Conservation (phyloP, 2,797 vertebrate species). For the Holocentrus rufus region DNA sequence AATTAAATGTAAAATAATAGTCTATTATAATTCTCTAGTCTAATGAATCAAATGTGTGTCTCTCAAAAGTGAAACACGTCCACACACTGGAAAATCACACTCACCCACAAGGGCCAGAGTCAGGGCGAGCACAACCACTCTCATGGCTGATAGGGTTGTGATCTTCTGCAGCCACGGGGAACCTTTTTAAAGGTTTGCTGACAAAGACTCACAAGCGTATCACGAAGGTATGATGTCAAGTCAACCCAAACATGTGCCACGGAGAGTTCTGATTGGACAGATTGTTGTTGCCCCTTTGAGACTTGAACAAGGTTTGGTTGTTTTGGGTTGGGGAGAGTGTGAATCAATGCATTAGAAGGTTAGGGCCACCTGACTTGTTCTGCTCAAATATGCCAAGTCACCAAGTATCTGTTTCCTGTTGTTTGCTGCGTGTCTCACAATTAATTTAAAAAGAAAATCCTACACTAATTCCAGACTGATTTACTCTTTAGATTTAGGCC, state of each 20-base stretch:
- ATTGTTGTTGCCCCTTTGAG: slow-evolving; percentile 1
- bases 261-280: slow-evolving; percentile 8
- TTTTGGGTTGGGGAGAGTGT: neutral
- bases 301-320: slow-evolving; percentile 5
- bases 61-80: no score
- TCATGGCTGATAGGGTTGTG: slow-evolving; percentile 55
- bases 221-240: slow-evolving; percentile 7
- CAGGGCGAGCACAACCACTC: slow-evolving; percentile 61
- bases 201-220: neutral
- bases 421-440: slow-evolving; percentile 7
- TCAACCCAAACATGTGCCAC: slow-evolving; percentile 24
- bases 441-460: neutral
- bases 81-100: slow-evolving; percentile 21
- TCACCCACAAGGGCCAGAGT: slow-evolving; percentile 72
- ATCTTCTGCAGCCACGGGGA: neutral
- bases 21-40: neutral
- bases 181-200: neutral
- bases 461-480: no score
- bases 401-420: slow-evolving; percentile 21
- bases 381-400: slow-evolving; percentile 31
- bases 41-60: no score
- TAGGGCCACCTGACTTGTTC: slow-evolving; percentile 65
- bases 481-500: no score
- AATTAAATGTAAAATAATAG: neutral
- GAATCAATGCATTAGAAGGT: slow-evolving; percentile 49